phyloP scores from a whole-genome alignment of 2,888 invertebrate species.

The Alloplasta piceator region DNA sequence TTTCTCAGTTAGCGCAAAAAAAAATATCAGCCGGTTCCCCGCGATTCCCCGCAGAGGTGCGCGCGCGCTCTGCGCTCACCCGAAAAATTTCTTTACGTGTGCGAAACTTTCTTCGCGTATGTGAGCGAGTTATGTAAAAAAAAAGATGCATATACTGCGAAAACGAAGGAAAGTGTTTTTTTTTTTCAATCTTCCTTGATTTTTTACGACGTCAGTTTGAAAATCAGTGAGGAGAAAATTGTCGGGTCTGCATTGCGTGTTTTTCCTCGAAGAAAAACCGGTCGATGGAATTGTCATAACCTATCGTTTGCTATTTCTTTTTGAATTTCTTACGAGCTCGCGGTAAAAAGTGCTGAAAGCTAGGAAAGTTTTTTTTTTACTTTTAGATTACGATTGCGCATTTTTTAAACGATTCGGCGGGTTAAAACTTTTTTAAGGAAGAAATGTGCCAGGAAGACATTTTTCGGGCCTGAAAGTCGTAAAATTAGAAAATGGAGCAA shows the following conservation, averaged over 20 bases:
- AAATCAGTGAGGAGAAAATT: neutral
- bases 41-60: neutral
- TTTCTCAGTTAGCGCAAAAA: constrained; percentile 16
- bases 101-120: constrained; percentile 44
- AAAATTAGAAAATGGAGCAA: neutral
- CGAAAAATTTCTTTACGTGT: constrained; percentile 38
- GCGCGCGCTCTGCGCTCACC: constrained; percentile 1
- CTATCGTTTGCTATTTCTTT: constrained; percentile 58
- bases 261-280: constrained; percentile 58
- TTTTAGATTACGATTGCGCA: too few species aligned
- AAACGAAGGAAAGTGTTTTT: constrained; percentile 11
- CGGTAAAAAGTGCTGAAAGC: constrained; percentile 1
- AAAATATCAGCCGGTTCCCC: constrained; percentile 45
- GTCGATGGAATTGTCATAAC: constrained; percentile 65
- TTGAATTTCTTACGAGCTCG: neutral
- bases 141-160: constrained; percentile 23
- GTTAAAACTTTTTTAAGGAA: too few species aligned
- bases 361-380: constrained; percentile 1
- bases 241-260: too few species aligned
- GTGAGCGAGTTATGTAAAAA: constrained; percentile 67
- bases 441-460: too few species aligned
- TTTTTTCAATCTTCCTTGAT: neutral
- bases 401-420: too few species aligned
- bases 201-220: constrained; percentile 10
- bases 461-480: neutral